Evolutionary conservation across 2,113 vertebrate genomes (phyloP), one percentile per base, ranked within the genome.

Genomic region (Corvus hawaiiensis): DNA sequence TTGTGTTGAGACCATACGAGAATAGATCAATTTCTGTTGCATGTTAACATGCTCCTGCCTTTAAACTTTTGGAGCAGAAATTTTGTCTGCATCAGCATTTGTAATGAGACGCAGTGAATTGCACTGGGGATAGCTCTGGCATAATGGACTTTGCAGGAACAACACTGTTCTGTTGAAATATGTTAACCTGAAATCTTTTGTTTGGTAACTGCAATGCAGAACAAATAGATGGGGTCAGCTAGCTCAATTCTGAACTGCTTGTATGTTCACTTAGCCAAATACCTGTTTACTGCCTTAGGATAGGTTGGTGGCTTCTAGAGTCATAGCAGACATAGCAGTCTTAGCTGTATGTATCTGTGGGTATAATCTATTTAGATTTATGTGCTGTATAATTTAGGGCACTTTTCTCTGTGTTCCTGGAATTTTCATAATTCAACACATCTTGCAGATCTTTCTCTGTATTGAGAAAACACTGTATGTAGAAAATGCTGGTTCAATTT

Each of bases 291-390:
- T 84, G 41, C 17, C 28, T 62, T 62, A 58, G 0, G 4, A 23
- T 17, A 61, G 18, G 20, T 15, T 62, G 32, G 7, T 88, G 46
- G 46, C 55, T 88, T 88, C 71, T n/a, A 24, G 67, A 81, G 30
- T 41, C 46, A 35, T 1, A 74, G 56, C 39, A 71, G 68, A 48
- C 48, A 4, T 5, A 71, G 46, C n/a, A 35, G 32, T 44, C 48
- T 20, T 28, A 80, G 51, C 33, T 0, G 0, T 11, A 7, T 16
- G 4, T 52, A 5, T 26, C 15, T 16, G 19, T 28, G 32, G 12
- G 2, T 81, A 39, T 52, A 22, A 78, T 35, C 28, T 21, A 21
- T 59, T 74, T 67, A 39, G 46, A 59, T 58, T 71, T 59, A 51
- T 16, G 5, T 61, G 48, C 61, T 74, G 8, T 21, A 46, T 79